Evolutionary conservation across 2,797 vertebrate genomes (phyloP).

Genomic region (Xenops minutus): DNA sequence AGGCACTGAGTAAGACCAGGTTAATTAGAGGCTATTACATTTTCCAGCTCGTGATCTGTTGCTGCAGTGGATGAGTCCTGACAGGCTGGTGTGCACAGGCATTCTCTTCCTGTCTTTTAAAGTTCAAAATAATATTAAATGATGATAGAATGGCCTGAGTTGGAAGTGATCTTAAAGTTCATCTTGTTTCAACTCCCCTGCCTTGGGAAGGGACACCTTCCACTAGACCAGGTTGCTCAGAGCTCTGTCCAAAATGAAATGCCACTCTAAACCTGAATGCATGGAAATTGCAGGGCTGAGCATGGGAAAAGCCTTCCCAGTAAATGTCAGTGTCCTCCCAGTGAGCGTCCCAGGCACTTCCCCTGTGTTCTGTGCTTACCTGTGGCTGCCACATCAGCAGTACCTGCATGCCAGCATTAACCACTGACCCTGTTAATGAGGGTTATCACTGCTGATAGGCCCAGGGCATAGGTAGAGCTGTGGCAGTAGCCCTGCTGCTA

Average conservation of each 20-base stretch:
- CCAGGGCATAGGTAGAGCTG: not conserved
- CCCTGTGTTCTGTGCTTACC: not conserved
- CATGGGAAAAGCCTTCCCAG: not conserved
- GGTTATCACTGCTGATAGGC: not conserved
- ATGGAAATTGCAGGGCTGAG: not conserved
- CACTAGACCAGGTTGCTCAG: not conserved
- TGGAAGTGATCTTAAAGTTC: not conserved
- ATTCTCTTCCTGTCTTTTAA: not conserved
- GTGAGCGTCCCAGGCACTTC: not conserved
- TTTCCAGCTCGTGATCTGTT: not conserved
- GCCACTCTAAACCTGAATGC: not conserved
- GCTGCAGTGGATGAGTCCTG: not conserved
- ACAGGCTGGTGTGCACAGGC: rapidly evolving
- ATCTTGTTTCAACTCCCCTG: not conserved
- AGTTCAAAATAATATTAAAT: not conserved
- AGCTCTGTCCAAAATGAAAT: not conserved
- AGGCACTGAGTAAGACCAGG: not conserved
- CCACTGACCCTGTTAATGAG: not conserved
- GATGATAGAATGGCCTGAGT: not conserved
- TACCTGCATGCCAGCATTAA: not conserved
- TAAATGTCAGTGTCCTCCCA: rapidly evolving
- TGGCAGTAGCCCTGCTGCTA: not conserved
- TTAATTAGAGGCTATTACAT: not conserved
- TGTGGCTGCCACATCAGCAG: not conserved
- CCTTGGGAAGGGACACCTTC: not conserved